A percentile compares a stretch with the other conserved stretches of the same genome.
These are phyloP conservation scores for Congeria kusceri DNA, from an alignment of 2,888 invertebrate species.

Conservation along the genomic window DNA sequence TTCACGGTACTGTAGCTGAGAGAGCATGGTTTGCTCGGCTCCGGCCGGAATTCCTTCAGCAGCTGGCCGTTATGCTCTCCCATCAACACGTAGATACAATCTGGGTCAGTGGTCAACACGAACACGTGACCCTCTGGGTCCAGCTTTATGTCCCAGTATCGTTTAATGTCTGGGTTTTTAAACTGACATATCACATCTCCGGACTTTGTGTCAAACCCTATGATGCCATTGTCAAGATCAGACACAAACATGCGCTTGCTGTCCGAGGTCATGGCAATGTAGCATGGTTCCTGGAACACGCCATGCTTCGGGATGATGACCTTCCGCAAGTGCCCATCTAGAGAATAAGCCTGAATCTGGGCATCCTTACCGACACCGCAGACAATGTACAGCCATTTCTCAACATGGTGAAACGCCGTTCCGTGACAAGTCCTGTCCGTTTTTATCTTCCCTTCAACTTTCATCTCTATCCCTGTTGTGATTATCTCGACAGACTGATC, in stretches of 20 bases:
- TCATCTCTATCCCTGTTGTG: slow-evolving; percentile 40
- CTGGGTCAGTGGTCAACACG: slow-evolving; percentile 54
- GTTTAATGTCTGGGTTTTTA: slow-evolving; percentile 49
- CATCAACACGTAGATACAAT: slow-evolving; percentile 43
- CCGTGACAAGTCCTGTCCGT: slow-evolving; percentile 56
- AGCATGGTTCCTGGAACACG: slow-evolving; percentile 50
- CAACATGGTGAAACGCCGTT: slow-evolving; percentile 36
- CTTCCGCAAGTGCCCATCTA: slow-evolving; percentile 51
- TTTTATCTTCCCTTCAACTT: slow-evolving; percentile 36
- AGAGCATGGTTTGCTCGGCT: slow-evolving; percentile 42
- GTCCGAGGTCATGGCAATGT: slow-evolving; percentile 39
- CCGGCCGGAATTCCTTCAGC: slow-evolving; percentile 36
- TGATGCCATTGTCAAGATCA: slow-evolving; percentile 50
- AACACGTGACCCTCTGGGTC: slow-evolving; percentile 38
- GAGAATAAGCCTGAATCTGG: slow-evolving; percentile 45
- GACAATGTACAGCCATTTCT: slow-evolving; percentile 51
- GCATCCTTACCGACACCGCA: slow-evolving; percentile 44
- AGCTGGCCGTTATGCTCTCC: slow-evolving; percentile 57
- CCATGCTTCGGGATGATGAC: slow-evolving; percentile 51
- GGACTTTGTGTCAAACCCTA: slow-evolving; percentile 53
- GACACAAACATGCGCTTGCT: slow-evolving; percentile 42
- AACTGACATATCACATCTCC: slow-evolving; percentile 53
- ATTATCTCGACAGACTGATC: slow-evolving; percentile 44
- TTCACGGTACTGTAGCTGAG: slow-evolving; percentile 34
- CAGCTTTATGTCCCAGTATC: slow-evolving; percentile 51